Base-by-base conservation (phyloP, 2,888 invertebrate genomes). In the Calameuta pallipes region DNA sequence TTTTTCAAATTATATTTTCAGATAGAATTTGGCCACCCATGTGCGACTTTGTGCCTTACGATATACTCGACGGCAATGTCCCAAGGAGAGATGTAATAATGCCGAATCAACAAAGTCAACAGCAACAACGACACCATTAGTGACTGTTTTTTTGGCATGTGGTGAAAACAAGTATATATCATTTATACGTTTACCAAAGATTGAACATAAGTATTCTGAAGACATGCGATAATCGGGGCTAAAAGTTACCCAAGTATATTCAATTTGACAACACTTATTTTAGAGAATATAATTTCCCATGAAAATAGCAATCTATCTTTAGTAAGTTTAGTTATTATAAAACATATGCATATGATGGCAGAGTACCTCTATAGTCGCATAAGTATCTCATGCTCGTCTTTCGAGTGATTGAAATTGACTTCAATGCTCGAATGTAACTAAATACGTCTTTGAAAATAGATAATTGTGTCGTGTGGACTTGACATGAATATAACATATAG, bases 11-110 rank as follows among this genome's bases (percentile, higher is more conserved):
- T 31, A 71, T 71, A 68, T 75, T 87, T 85, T 37, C 82, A 88
- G 88, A 88, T 41, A 85, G 73, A 69, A 85, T 87, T 76, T 88
- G 88, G 88, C 88, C 88, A 77, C 81, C 87, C 70, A 84, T 86
- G 30, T 82, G 80, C 76, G 85, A 87, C 68, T 83, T 85, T 73
- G 84, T 86, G 80, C 82, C 85, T 34, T 80, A 80, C 74, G 80
- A 84, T 37, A 82, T 79, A 30, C 83, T 83, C 77, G 82, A 80
- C 73, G 80, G 79, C 73, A 76, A 78, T n/a, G 68, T 74, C 1
- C 80, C 78, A 37, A 79, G 78, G 33, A 78, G 77, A n/a, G 76
- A 81, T 73, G 76, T 74, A 56, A 56, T 9, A 23, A 80, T 77
- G 75, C 73, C 78, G 36, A 31, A 41, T 78, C 78, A 74, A 23